These are phyloP conservation scores for Numenius arquata DNA, from an alignment of 2,113 vertebrate genomes.

Conservation along the genomic window DNA sequence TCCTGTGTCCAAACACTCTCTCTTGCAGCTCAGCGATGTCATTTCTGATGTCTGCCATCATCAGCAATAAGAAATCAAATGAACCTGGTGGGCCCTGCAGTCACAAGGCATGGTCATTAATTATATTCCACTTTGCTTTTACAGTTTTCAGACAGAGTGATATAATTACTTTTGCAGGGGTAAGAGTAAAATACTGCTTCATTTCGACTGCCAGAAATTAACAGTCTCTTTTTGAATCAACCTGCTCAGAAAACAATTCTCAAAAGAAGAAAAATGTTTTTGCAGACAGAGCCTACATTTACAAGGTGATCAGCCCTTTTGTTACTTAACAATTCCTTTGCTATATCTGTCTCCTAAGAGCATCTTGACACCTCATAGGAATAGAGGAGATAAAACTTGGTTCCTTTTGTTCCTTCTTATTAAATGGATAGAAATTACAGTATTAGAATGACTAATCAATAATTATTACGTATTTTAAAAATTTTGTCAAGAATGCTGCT, in stretches of 20 bases:
- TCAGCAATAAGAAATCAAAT: conserved; percentile 93
- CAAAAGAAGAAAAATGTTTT: background rate
- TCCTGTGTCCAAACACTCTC: conserved; percentile 83
- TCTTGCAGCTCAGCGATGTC: conserved; percentile 93
- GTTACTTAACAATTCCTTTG: background rate
- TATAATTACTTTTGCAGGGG: background rate
- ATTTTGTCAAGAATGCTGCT: background rate
- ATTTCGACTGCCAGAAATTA: background rate
- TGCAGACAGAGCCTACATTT: background rate
- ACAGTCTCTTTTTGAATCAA: background rate
- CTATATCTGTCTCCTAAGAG: background rate
- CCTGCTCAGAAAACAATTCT: background rate
- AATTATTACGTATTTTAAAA: background rate
- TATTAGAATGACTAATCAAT: background rate
- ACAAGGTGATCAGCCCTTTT: background rate
- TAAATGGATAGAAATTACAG: background rate
- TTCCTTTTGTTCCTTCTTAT: background rate
- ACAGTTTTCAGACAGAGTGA: background rate
- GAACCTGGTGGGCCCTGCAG: conserved; percentile 92
- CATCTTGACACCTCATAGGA: background rate
- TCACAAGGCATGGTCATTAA: background rate
- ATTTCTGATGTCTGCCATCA: conserved; percentile 96
- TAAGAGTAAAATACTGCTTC: background rate
- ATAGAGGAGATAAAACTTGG: background rate
- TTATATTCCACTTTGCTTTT: background rate